Percentiles rank a stretch among this genome's conserved stretches.
Conservation (phyloP, 1,140 invertebrate species). For the Aporrectodea caliginosa region DNA sequence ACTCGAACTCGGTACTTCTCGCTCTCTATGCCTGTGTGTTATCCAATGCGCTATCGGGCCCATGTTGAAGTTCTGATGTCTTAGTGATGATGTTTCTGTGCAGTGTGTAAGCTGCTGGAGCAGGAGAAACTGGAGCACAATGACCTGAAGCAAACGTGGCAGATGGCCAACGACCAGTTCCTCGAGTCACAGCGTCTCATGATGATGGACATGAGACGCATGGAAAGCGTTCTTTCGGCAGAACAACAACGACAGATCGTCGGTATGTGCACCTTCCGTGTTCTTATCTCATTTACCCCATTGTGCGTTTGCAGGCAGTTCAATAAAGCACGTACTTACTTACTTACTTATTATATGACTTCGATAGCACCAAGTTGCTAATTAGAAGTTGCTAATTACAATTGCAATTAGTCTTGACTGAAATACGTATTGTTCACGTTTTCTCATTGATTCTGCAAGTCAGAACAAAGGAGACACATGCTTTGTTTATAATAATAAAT, state of each 20-base stretch:
- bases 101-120: slow-evolving; percentile 55
- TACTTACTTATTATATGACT: not conserved
- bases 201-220: slow-evolving; percentile 56
- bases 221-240: slow-evolving; percentile 55
- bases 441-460: not conserved
- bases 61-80: too few species aligned
- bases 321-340: slow-evolving; percentile 15
- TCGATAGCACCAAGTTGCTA: too few species aligned
- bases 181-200: slow-evolving; percentile 59
- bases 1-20: too few species aligned
- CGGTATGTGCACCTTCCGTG: slow-evolving; percentile 36
- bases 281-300: not conserved
- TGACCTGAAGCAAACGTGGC: slow-evolving; percentile 59
- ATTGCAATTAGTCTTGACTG: not conserved
- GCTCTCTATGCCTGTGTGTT: too few species aligned
- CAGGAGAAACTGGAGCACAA: slow-evolving; percentile 56
- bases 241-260: slow-evolving; percentile 54
- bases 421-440: not conserved
- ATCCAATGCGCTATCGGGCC: too few species aligned
- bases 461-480: too few species aligned
- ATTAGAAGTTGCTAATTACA: not conserved
- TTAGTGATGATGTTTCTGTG: slow-evolving; percentile 13
- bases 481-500: too few species aligned
- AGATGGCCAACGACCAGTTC: slow-evolving; percentile 61
- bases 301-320: slow-evolving; percentile 14